Evolutionary conservation across 2,888 invertebrate genomes (phyloP), one percentile per base, ranked within the genome.

Genomic region (Tinea pellionella): DNA sequence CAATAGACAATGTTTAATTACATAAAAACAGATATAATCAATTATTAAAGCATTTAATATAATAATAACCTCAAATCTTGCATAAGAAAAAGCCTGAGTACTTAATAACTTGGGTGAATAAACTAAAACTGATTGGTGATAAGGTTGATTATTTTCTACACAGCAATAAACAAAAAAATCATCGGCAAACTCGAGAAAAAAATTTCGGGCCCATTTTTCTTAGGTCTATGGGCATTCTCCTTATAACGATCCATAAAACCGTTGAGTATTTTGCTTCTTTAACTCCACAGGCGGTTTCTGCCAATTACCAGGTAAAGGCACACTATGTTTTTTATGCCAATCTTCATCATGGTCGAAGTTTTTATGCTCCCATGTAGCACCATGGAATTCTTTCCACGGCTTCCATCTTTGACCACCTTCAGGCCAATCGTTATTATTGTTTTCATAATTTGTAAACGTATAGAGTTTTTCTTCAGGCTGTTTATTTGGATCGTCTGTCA

Each of bases 371-470:
- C 72, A 71, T n/a, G 66, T 62, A 12, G 70, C 53, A 30, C 62
- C 51, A 4, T 63, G 62, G 62, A 64, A 63, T 16, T 63, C 60
- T 60, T 65, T 69, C 72, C 76, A 76, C 0, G 74, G 74, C 63
- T 77, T 76, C 79, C 77, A 74, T 9, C 70, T 59, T 15, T 55
- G 63, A 19, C 71, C 68, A 58, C 73, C 71, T 7, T 30, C 41
- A 61, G 70, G 62, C 42, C 69, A 66, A 41, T 71, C 72, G 66
- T 72, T 68, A 32, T 58, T 56, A 59, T 60, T 57, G 59, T 58
- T 57, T 60, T 63, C 61, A 41, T 61, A 58, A 59, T 63, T 62
- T 15, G 57, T 57, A 15, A 57, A 30, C 2, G 53, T 53, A n/a
- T 43, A 16, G 6, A 59, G 9, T 13, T 55, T 60, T 4, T 60